phyloP scores from a whole-genome alignment of 30 jellyfish, hydroid and myxozoan species.

The Hydractinia symbiolongicarpus region DNA sequence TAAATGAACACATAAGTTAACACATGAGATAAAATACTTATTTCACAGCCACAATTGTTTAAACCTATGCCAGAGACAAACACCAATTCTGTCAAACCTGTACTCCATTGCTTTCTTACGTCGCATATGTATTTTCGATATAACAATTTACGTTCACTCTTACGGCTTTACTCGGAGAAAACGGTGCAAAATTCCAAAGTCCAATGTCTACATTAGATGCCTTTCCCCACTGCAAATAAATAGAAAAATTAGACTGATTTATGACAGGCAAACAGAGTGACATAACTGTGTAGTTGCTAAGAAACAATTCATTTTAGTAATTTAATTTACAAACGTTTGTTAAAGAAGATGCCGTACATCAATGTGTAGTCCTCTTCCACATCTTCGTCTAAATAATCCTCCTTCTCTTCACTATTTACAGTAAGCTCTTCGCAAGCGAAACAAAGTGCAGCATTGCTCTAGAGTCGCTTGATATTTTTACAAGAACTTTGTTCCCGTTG shows the following conservation, averaged over 20 bases:
- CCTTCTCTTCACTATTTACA: neutral
- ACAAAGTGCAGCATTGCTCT: neutral
- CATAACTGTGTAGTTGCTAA: no score
- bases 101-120: neutral
- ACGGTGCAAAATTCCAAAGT: neutral
- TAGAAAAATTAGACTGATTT: no score
- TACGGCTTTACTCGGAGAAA: neutral
- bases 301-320: neutral
- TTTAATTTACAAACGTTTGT: neutral
- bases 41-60: neutral
- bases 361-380: neutral
- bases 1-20: no score
- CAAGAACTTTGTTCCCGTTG: neutral
- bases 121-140: neutral
- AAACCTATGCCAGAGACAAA: neutral
- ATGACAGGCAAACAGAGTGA: no score
- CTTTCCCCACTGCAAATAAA: neutral
- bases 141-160: neutral
- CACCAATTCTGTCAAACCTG: neutral
- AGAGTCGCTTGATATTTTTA: neutral
- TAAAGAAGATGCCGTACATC: neutral
- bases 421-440: neutral
- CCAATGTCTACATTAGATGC: neutral
- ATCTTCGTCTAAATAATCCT: neutral
- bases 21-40: no score